These are phyloP conservation scores for Drosophila mojavensis DNA, from an alignment of 1,140 invertebrate genomes.

Conservation along the genomic window DNA sequence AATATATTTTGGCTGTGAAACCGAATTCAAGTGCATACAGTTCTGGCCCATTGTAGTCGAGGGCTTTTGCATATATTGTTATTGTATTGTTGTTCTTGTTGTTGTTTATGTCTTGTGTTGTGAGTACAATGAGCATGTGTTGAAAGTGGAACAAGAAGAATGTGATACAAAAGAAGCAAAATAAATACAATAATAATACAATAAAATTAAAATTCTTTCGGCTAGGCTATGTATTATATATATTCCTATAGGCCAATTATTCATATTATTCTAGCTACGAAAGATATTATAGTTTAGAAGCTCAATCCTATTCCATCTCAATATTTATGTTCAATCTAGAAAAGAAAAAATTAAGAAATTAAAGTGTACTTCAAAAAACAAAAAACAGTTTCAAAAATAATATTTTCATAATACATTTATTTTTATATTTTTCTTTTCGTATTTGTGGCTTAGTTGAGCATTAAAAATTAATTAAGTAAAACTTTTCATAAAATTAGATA, in stretches of 20 bases:
- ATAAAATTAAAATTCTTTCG: no score
- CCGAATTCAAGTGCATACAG: slow-evolving; percentile 63
- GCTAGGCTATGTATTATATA: no score
- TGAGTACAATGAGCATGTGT: slow-evolving; percentile 10
- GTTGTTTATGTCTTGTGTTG: not conserved
- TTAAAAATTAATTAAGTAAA: slow-evolving; percentile 81
- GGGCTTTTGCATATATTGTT: slow-evolving; percentile 9
- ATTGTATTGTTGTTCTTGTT: slow-evolving; percentile 1
- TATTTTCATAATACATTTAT: slow-evolving; percentile 76
- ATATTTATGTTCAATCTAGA: no score
- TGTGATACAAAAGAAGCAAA: not conserved
- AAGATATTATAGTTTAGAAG: no score
- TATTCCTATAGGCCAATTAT: no score
- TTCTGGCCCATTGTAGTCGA: slow-evolving; percentile 43
- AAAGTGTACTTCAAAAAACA: not conserved
- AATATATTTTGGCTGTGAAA: slow-evolving; percentile 63
- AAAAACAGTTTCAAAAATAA: not conserved
- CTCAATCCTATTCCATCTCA: no score
- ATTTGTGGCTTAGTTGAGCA: slow-evolving; percentile 57
- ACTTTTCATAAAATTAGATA: slow-evolving; percentile 77
- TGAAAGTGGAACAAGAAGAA: slow-evolving; percentile 18
- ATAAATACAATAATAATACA: no score
- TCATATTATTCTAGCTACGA: no score
- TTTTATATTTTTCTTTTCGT: slow-evolving; percentile 49
- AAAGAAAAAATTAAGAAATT: no score